Conservation (phyloP, 2,113 vertebrate species). For the Limanda limanda region DNA sequence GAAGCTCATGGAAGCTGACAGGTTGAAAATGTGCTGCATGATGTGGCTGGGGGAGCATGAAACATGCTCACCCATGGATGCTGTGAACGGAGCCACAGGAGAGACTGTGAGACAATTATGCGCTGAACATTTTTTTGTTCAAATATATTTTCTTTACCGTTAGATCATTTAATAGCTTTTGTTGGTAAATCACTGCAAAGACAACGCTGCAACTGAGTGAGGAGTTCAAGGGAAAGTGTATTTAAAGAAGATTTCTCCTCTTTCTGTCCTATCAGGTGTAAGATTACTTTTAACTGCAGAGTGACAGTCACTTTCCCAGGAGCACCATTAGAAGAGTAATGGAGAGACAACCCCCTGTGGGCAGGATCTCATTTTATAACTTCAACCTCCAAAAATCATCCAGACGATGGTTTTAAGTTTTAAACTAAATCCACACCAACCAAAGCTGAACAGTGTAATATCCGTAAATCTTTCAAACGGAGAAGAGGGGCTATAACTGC, state of each 20-base stretch:
- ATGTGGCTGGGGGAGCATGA: conserved; percentile 81
- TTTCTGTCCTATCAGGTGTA: background rate
- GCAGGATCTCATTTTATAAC: conserved; percentile 14
- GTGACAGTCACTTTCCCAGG: conserved; percentile 46
- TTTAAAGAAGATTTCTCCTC: background rate
- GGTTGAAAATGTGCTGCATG: conserved; percentile 79
- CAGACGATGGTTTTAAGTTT: conserved; percentile 21
- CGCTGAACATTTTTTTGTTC: conserved; percentile 8
- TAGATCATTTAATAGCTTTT: conserved; percentile 14
- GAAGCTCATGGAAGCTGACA: conserved; percentile 76
- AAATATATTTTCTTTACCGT: conserved; percentile 3
- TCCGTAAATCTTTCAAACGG: background rate
- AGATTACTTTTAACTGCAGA: conserved; percentile 34
- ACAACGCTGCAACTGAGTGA: background rate
- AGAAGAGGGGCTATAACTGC: background rate
- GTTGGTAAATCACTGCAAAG: background rate
- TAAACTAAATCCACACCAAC: background rate
- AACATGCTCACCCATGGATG: conserved; percentile 73
- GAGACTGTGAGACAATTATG: conserved; percentile 46
- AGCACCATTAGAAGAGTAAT: conserved; percentile 56
- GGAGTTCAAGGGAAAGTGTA: background rate
- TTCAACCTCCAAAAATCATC: conserved; percentile 30
- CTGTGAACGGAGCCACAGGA: conserved; percentile 49
- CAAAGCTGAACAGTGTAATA: background rate
- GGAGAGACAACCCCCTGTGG: conserved; percentile 29